These are phyloP conservation scores for Ceuthmochares aereus DNA, from an alignment of 2,113 vertebrate genomes.

Conservation along the genomic window DNA sequence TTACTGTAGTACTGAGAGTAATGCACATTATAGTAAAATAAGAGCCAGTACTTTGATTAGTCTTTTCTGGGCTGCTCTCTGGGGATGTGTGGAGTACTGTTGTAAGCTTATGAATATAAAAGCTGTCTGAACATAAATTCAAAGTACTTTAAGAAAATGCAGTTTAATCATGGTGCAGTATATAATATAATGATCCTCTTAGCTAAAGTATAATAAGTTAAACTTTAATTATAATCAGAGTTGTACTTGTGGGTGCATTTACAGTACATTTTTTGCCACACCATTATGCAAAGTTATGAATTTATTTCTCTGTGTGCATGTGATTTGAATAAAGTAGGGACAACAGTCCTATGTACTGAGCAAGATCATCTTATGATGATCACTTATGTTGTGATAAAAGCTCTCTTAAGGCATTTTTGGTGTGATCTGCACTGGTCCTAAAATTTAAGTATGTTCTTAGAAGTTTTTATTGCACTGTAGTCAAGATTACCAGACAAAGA, in stretches of 20 bases:
- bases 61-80: conserved; percentile 4
- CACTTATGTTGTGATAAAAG: background rate
- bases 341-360: background rate
- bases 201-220: conserved; percentile 40
- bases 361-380: background rate
- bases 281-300: conserved; percentile 43
- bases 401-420: background rate
- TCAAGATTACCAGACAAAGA: background rate
- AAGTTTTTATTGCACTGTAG: background rate
- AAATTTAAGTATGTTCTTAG: background rate
- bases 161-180: background rate
- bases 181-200: conserved; percentile 51
- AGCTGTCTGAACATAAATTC: background rate
- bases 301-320: conserved; percentile 16
- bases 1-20: conserved; percentile 27
- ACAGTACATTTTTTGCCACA: conserved; percentile 36
- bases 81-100: background rate
- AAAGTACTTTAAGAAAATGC: background rate
- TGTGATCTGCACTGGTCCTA: background rate
- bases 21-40: conserved; percentile 23
- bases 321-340: background rate
- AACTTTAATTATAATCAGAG: conserved; percentile 50
- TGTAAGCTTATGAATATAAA: background rate
- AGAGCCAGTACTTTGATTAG: conserved; percentile 24
- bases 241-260: background rate